Evolutionary conservation across 2,797 vertebrate genomes (phyloP).

Genomic region (Phrynocephalus guinanensis): DNA sequence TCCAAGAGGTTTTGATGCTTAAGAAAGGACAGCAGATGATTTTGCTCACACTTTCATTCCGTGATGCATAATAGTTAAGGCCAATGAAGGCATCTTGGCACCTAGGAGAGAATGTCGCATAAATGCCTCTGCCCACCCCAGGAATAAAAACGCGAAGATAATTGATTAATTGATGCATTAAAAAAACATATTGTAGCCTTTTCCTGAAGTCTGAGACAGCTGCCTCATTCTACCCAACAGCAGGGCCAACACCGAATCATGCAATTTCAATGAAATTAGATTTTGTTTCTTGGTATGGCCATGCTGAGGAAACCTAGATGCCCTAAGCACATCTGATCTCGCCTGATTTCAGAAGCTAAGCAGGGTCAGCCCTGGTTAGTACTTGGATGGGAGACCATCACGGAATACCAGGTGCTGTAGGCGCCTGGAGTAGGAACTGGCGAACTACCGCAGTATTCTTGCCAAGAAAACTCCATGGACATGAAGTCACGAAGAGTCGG

Average conservation of each 20-base stretch:
- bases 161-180: background rate
- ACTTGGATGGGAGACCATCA: too few species aligned
- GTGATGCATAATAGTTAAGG: background rate
- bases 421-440: too few species aligned
- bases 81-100: background rate
- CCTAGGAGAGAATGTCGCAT: background rate
- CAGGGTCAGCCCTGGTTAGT: too few species aligned
- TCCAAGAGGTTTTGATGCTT: background rate
- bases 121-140: background rate
- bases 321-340: too few species aligned
- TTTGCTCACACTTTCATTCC: background rate
- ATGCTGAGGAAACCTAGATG: background rate
- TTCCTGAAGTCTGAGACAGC: background rate
- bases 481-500: too few species aligned
- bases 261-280: constrained; percentile 5
- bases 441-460: too few species aligned
- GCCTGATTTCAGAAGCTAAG: too few species aligned
- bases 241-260: background rate
- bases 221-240: background rate
- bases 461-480: too few species aligned
- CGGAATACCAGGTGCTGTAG: too few species aligned
- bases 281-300: background rate
- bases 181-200: background rate
- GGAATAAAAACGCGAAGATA: background rate
- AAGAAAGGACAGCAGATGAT: background rate